Base-by-base conservation (phyloP, 2,888 invertebrate genomes). In the Amblyjoppa fuscipennis region DNA sequence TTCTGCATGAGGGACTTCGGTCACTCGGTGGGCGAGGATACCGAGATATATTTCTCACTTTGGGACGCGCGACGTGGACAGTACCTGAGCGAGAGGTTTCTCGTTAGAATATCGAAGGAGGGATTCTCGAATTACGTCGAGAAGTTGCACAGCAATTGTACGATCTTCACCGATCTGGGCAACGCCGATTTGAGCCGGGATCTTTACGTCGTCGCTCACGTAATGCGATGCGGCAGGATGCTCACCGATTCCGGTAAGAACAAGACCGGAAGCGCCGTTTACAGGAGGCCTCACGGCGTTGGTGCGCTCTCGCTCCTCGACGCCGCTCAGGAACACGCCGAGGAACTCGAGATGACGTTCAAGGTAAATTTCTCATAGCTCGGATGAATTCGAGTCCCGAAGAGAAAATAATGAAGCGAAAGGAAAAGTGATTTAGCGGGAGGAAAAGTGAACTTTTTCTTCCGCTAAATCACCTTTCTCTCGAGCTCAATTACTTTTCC, bases 71-170 rank as follows among this genome's bases (percentile, higher is more conserved):
- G 96, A 89, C 96, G 96, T 91, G 96, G 96, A 90, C 97, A 96
- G 90, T 98, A 97, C 88, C 95, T 98, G 85, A 98, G 98, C 80
- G 99, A 99, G 94, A 95, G 98, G 87, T 98, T 98, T 95, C 95
- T 98, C 92, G 98, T 98, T 90, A 96, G 96, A 93, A 97, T 98
- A 94, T 97, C 97, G 88, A 97, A 98, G 94, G 98, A 98, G 91
- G 98, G 98, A 16, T 98, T 98, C 94, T 97, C 98, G 20, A 97
- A 97, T 94, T 98, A 98, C 93, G 96, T 98, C 87, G 98, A 98
- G 91, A 97, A 98, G 92, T 94, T 98, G 90, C 97, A 98, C 93
- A 97, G 97, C 91, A 98, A 98, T 93, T 98, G 98, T 93, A 98
- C 98, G 31, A 96, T 98, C 82, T 98, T 98, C 94, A 98, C 98